phyloP scores from a whole-genome alignment of 1,140 invertebrate species.

The Musca vetustissima region DNA sequence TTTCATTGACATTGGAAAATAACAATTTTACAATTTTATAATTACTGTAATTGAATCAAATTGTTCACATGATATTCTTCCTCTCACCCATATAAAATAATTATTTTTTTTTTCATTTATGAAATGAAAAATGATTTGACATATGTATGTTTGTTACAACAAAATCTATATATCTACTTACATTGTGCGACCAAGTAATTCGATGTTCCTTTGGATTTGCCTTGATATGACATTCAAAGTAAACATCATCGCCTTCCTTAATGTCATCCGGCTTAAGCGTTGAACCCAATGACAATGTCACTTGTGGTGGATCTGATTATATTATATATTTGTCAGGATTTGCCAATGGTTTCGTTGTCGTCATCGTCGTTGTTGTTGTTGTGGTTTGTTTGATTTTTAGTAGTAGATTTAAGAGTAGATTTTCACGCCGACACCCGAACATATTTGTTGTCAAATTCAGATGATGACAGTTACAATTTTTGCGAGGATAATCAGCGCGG shows the following conservation, averaged over 20 bases:
- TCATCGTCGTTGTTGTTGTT: neutral
- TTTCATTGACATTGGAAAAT: no score
- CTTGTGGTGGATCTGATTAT: conserved; percentile 76
- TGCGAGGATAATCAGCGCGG: no score
- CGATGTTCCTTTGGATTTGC: conserved; percentile 82
- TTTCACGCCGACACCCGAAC: no score
- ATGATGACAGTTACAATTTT: neutral
- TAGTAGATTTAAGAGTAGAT: neutral
- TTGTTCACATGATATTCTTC: no score
- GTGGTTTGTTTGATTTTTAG: neutral
- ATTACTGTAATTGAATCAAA: no score
- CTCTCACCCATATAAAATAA: no score
- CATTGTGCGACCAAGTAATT: conserved; percentile 84
- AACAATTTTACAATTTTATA: no score
- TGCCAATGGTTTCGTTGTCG: neutral
- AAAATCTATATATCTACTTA: conserved; percentile 61
- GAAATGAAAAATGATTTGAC: no score
- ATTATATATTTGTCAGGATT: neutral
- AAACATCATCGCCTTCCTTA: conserved; percentile 90
- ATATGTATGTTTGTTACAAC: no score
- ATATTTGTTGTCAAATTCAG: neutral
- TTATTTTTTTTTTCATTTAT: no score
- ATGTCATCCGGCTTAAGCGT: conserved; percentile 84
- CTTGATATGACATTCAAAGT: conserved; percentile 86
- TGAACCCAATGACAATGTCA: conserved; percentile 78